Evolutionary conservation across 2,113 vertebrate genomes (phyloP).

Genomic region (Chlorodrepanis virens): DNA sequence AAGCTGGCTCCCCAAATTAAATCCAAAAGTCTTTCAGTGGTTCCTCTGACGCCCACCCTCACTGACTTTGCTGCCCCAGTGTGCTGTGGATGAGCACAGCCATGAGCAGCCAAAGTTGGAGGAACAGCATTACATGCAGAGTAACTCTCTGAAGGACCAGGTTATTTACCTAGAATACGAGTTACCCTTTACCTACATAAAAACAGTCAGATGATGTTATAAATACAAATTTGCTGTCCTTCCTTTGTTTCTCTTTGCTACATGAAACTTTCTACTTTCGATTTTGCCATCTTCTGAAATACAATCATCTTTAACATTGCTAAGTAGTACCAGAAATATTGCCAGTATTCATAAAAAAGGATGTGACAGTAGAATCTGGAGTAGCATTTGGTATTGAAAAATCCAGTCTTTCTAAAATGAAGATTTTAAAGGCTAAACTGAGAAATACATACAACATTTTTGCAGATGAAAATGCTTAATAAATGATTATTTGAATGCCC

Average conservation of each 20-base stretch:
- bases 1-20: not conserved
- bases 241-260: not conserved
- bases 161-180: not conserved
- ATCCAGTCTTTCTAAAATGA: not conserved
- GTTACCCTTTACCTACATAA: not conserved
- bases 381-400: not conserved
- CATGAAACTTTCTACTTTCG: not conserved
- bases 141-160: not conserved
- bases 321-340: not conserved
- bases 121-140: not conserved
- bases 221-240: not conserved
- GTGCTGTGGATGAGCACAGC: not conserved
- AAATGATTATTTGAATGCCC: not conserved
- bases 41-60: not conserved
- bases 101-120: not conserved
- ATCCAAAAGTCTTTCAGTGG: not conserved
- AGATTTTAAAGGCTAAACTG: not conserved
- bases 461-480: not conserved
- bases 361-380: not conserved
- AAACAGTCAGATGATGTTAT: not conserved
- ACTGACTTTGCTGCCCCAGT: accelerated
- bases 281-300: not conserved
- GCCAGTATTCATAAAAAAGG: not conserved
- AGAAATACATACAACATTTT: not conserved
- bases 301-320: not conserved